Evolutionary conservation across 2,888 invertebrate genomes (phyloP), one percentile per base, ranked within the genome.

Genomic region (Folsomia candida): DNA sequence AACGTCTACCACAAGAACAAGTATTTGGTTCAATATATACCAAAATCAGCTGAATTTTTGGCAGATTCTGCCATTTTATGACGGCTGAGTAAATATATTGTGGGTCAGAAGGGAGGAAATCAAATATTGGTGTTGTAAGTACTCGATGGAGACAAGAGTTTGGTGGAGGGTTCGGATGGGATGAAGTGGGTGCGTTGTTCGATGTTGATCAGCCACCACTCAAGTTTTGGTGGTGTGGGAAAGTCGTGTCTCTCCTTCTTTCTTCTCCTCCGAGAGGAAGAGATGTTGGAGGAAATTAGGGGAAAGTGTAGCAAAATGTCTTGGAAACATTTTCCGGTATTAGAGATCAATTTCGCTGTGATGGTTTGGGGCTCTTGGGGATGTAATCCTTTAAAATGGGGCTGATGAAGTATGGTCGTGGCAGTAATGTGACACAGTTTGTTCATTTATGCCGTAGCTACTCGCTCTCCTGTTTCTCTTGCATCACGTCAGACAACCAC

Each of bases 311-410:
- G 68, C 26, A 51, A 68, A 68, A 63, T 63, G 61, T 68, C 68
- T 61, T 68, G 51, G 60, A 37, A 51, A 68, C 68, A 68, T 68
- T 68, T 57, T 68, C 61, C 51, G 61, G 61, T 68, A 68, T 68
- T 63, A 63, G 68, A 62, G 68, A 68, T 68, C 68, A 68, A 68
- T 68, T 68, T 62, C 62, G 14, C n/a, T n/a, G 58, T 24, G 28
- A 63, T 68, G 63, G 54, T 68, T 37, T 29, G 29, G 28, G 29
- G 57, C 68, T 68, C 68, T 54, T 68, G 62, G 68, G 66, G 63
- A 68, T 68, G 63, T 68, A 68, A 68, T 68, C 68, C 63, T 68
- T 51, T 51, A 68, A 63, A 68, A 63, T 62, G 68, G 68, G 54
- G 58, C 63, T 68, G 68, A 68, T 68, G 68, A 68, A 68, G 29